phyloP scores from a whole-genome alignment of 2,888 invertebrate genomes.

The Eulithis prunata region DNA sequence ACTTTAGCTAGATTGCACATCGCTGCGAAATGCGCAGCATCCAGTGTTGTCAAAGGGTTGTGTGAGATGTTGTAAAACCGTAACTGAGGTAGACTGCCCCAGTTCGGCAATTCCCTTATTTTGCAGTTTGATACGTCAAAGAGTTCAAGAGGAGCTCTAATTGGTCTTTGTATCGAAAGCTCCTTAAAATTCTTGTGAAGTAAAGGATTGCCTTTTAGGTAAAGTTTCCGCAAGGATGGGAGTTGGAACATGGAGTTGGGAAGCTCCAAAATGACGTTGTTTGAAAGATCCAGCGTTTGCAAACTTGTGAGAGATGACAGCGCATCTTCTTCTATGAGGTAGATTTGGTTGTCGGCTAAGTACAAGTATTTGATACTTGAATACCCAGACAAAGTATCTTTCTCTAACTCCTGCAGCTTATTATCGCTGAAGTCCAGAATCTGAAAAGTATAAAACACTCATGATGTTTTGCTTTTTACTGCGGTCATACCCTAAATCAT shows the following conservation, averaged over 20 bases:
- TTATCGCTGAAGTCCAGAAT: constrained; percentile 84
- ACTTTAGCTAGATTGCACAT: constrained; percentile 86
- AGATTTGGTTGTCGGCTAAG: constrained; percentile 84
- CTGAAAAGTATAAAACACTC: constrained; percentile 60
- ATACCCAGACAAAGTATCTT: constrained; percentile 78
- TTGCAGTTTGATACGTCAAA: constrained; percentile 86
- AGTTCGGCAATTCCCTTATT: constrained; percentile 83
- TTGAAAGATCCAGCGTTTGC: constrained; percentile 83
- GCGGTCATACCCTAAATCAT: neutral
- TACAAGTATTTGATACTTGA: constrained; percentile 82
- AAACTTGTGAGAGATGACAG: constrained; percentile 77
- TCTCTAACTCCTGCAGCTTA: constrained; percentile 78
- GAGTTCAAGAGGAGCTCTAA: constrained; percentile 83
- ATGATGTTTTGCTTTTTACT: neutral
- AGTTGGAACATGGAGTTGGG: constrained; percentile 82
- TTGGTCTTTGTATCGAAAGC: constrained; percentile 76
- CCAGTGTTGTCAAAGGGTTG: constrained; percentile 79
- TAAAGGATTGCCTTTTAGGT: constrained; percentile 82
- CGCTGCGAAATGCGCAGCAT: constrained; percentile 82
- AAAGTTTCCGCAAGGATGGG: constrained; percentile 85
- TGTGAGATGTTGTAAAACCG: constrained; percentile 85
- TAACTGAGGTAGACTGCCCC: constrained; percentile 85
- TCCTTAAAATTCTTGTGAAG: constrained; percentile 66
- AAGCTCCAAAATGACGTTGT: constrained; percentile 79
- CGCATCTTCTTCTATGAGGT: constrained; percentile 80